Percentiles rank a stretch among this genome's conserved stretches.
These are phyloP conservation scores for Chrosomus eos DNA, from an alignment of 2,797 vertebrate species.

Conservation along the genomic window DNA sequence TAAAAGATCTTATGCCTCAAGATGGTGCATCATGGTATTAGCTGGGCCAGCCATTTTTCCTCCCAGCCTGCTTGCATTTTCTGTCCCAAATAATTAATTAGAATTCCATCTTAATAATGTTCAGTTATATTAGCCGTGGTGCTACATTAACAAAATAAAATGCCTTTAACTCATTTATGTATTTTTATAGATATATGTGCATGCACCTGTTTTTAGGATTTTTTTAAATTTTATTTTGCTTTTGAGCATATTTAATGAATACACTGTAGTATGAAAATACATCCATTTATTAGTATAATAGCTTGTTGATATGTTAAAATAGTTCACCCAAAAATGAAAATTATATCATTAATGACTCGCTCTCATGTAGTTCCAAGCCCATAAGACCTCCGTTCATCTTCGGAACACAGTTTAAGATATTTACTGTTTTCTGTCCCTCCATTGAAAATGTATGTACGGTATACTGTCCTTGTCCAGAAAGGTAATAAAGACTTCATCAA, in stretches of 20 bases:
- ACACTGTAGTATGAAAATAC: not conserved
- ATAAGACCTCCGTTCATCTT: no score
- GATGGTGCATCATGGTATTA: conserved; percentile 95
- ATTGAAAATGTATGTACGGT: no score
- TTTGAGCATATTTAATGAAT: not conserved
- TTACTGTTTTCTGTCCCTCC: no score
- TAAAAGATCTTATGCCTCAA: conserved; percentile 99
- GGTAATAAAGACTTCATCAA: no score
- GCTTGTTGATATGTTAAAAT: not conserved
- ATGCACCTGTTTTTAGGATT: not conserved
- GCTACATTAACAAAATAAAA: conserved; percentile 9
- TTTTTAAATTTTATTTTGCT: not conserved
- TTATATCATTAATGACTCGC: no score
- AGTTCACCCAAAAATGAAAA: no score
- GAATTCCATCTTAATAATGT: conserved; percentile 73
- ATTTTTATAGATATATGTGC: not conserved
- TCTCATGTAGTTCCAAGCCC: no score
- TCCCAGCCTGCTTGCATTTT: conserved; percentile 60
- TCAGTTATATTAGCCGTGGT: not conserved
- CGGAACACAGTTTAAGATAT: no score
- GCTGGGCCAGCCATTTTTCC: conserved; percentile 83
- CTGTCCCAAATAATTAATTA: conserved; percentile 86
- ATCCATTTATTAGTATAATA: not conserved
- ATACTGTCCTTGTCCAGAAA: no score
- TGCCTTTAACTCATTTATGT: not conserved